Base-by-base conservation (phyloP, 2,113 vertebrate genomes). In the Ammospiza caudacuta region DNA sequence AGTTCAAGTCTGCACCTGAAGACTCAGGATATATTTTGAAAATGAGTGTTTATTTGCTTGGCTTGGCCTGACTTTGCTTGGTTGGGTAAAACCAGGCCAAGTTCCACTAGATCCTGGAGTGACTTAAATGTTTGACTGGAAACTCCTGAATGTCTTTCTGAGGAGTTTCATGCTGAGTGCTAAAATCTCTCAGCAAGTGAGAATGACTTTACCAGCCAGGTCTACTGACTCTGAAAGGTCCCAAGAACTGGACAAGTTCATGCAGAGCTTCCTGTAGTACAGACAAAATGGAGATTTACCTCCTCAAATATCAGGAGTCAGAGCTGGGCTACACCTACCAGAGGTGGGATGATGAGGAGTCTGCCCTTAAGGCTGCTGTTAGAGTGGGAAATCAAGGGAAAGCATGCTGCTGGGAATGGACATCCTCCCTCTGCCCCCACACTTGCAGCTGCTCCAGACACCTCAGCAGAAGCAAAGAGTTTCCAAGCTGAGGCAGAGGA, bases 1-100 rank as follows among this genome's bases (percentile, higher is more conserved):
- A 75, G 37, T 29, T 79, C 55, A 78, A 5, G 61, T 91, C 82
- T 87, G 47, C 62, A 95, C 57, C 77, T 89, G 73, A 89, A 87
- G 15, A 81, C 24, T 86, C n/a, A 35, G 63, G 70, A 54, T 12
- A 12, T 72, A 57, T 74, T 93, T 90, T 83, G 86, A 92, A 93
- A 89, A 88, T 7, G 5, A 70, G 6, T 88, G 52, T 78, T 94
- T 96, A 72, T 96, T 94, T 94, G 49, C 35, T 92, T 91, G 61
- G 31, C 27, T 92, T 94, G 79, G n/a, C 66, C 73, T 63, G 39
- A 62, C 43, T 81, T 82, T 58, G 3, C n/a, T 77, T 35, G 21
- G 33, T 44, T 94, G 49, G 85, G 23, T 73, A 91, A 82, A 94
- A 51, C 21, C 67, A 91, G 54, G 58, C 70, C 58, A 72, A 73